These are phyloP conservation scores for Peromyscus aztecus DNA, from an alignment of 2,797 vertebrate genomes.

Conservation along the genomic window DNA sequence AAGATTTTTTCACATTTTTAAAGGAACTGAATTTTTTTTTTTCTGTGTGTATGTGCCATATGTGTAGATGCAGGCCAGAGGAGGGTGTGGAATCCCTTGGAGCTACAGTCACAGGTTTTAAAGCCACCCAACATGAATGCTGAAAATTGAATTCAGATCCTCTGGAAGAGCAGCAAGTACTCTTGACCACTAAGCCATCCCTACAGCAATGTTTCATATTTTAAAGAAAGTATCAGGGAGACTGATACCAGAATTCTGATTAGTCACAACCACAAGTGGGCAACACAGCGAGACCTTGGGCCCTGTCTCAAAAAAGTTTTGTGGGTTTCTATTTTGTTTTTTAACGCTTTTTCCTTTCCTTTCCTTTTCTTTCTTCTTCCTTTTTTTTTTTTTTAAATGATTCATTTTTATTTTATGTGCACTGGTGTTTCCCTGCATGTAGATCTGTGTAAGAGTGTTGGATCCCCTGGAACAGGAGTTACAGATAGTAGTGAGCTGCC, in stretches of 20 bases:
- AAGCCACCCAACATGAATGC: not conserved
- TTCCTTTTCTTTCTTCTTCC: not conserved
- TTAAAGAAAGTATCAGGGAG: not conserved
- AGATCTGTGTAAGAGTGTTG: not conserved
- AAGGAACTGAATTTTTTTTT: not conserved
- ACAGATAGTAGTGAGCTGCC: not conserved
- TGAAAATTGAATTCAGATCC: not conserved
- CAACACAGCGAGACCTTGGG: not conserved
- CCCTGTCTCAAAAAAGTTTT: not conserved
- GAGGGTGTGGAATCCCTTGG: not conserved
- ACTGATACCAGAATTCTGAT: not conserved
- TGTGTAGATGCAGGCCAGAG: not conserved
- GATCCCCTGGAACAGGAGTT: not conserved
- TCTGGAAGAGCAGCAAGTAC: not conserved
- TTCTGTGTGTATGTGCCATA: not conserved
- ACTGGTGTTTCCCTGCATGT: not conserved
- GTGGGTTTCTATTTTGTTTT: not conserved
- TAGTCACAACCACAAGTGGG: not conserved
- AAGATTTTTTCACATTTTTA: not conserved
- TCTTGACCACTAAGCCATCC: not conserved
- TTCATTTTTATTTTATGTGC: not conserved
- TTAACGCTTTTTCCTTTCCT: not conserved
- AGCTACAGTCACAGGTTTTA: not conserved
- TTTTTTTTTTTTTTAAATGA: too few species aligned
- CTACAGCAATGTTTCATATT: not conserved